A percentile compares a stretch with the other conserved stretches of the same genome.
Conservation (phyloP, 2,888 invertebrate genomes). For the Eupithecia insigniata region DNA sequence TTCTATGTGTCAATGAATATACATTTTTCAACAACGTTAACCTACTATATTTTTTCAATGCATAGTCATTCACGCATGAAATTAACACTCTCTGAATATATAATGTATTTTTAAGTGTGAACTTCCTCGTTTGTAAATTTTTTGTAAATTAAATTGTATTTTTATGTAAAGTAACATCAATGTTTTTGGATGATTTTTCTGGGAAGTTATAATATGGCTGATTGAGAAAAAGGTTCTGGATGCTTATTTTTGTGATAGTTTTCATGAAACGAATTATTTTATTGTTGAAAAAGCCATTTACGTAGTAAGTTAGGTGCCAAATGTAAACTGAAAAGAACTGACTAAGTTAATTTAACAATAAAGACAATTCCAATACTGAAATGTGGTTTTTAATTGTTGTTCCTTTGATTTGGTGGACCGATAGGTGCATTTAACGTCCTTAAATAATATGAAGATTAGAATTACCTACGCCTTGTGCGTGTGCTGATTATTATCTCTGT, state of each 20-base stretch:
- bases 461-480: neutral
- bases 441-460: neutral
- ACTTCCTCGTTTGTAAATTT: constrained; percentile 48
- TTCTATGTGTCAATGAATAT: neutral
- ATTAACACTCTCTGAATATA: constrained; percentile 9
- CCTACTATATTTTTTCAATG: constrained; percentile 1
- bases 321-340: constrained; percentile 81
- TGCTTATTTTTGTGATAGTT: constrained; percentile 11
- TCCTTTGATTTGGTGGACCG: neutral
- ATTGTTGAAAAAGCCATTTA: constrained; percentile 67
- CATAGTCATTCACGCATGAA: constrained; percentile 11
- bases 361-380: constrained; percentile 39
- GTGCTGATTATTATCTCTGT: too few species aligned
- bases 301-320: constrained; percentile 81
- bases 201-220: neutral
- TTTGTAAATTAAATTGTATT: constrained; percentile 17
- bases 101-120: constrained; percentile 1
- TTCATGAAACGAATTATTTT: constrained; percentile 17
- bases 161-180: neutral
- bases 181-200: constrained; percentile 1
- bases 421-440: neutral
- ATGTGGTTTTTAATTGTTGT: neutral
- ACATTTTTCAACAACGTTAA: neutral
- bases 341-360: constrained; percentile 62
- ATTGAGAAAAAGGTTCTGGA: constrained; percentile 5